Evolutionary conservation across 2,888 invertebrate species (phyloP), one percentile per base, ranked within the genome.

Genomic region (Eubasilissa splendida): DNA sequence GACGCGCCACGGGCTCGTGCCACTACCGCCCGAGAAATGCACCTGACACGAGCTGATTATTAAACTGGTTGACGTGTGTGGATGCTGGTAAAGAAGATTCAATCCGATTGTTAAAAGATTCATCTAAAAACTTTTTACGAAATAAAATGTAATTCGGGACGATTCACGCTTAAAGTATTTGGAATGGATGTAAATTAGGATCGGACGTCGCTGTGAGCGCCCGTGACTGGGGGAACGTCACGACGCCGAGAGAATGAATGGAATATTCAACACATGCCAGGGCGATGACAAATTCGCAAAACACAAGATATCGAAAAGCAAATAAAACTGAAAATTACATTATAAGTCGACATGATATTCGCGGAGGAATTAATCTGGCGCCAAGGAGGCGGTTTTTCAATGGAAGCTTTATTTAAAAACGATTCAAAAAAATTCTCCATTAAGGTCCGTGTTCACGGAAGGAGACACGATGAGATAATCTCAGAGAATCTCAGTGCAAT

Each of bases 251-350:
- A n/a, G 50, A 68, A 14, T 68, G 68, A 68, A 68, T 68, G 68
- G 50, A 68, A 68, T 50, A 68, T 68, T 50, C 68, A 58, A 4
- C 68, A 50, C 50, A 68, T n/a, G 68, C 52, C 68, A 12, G 68
- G 50, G 10, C 50, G 68, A 9, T 68, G 68, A 68, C 68, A 68
- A 68, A 68, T 68, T 52, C 68, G 14, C 52, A 50, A n/a, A 68
- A 52, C 14, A 50, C 52, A 52, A 68, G n/a, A 68, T 52, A 52
- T 68, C 68, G 42, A 52, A 52, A 50, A 68, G 68, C 68, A 68
- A 50, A 68, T 68, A 68, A 68, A 68, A 68, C 68, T 66, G n/a
- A 66, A 66, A 66, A 68, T 68, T 50, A 68, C 68, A 68, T 68
- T 52, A 68, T 50, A 68, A 68, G 52, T 4, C 68, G 50, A 14